Conservation (phyloP, 2,113 vertebrate genomes). For the Isichthys henryi region DNA sequence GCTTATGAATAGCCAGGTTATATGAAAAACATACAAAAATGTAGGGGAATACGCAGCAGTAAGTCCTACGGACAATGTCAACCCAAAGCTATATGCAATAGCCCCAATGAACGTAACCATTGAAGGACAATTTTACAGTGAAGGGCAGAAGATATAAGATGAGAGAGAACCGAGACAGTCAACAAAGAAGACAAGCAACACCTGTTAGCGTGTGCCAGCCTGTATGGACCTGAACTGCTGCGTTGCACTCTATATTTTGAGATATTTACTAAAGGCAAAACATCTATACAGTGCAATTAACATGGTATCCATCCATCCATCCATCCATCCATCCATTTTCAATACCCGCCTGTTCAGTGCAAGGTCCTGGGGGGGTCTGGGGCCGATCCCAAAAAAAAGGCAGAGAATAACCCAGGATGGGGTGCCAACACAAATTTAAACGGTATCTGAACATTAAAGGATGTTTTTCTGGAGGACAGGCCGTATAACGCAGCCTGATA, state of each 20-base stretch:
- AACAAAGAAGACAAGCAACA: neutral
- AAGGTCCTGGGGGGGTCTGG: neutral
- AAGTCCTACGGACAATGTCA: neutral
- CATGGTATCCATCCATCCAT: neutral
- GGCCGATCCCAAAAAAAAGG: neutral
- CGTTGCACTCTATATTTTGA: neutral
- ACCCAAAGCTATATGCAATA: neutral
- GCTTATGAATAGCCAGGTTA: neutral
- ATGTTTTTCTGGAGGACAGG: neutral
- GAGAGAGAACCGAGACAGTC: neutral
- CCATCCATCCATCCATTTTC: neutral
- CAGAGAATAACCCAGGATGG: neutral
- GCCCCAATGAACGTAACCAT: neutral
- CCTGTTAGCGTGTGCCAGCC: neutral
- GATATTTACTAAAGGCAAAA: neutral
- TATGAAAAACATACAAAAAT: neutral
- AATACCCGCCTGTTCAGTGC: neutral
- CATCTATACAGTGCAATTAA: neutral
- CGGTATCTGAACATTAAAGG: neutral
- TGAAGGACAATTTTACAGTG: neutral
- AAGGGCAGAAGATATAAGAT: neutral
- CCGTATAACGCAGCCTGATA: neutral
- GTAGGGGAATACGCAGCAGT: neutral
- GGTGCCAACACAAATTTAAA: neutral
- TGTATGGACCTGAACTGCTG: neutral